phyloP scores from a whole-genome alignment of 2,113 vertebrate species.

The Oreochromis niloticus region DNA sequence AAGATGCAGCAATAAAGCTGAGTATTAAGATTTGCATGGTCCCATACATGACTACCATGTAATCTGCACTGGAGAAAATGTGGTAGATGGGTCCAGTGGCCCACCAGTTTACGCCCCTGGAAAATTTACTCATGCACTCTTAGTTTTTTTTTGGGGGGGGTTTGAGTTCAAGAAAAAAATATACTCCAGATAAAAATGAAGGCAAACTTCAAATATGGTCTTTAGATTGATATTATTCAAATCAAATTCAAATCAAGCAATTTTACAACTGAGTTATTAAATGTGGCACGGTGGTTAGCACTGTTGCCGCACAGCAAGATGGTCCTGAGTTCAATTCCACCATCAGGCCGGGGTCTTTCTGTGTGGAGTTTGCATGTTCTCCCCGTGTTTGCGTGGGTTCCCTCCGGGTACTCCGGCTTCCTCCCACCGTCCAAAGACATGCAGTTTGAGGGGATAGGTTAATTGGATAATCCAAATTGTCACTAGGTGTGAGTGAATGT shows the following conservation, averaged over 20 bases:
- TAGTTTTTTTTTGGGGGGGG: not conserved
- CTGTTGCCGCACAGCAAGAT: no score
- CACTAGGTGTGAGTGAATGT: no score
- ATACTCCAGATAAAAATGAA: not conserved
- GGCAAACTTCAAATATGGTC: not conserved
- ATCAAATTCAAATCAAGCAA: not conserved
- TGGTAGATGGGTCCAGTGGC: not conserved
- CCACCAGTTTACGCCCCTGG: not conserved
- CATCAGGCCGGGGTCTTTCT: no score
- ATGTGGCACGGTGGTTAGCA: no score
- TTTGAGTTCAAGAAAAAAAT: not conserved
- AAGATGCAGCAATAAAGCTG: not conserved
- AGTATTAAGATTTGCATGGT: not conserved
- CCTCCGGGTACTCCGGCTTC: no score
- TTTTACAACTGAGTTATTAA: not conserved
- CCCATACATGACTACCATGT: not conserved
- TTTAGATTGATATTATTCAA: not conserved
- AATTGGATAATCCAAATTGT: no score
- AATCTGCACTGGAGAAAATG: not conserved
- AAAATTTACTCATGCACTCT: not conserved
- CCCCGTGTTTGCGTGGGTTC: no score
- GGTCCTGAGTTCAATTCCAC: no score
- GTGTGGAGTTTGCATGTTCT: no score
- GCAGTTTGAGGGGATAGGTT: no score
- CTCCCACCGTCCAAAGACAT: no score